phyloP scores from a whole-genome alignment of 2,888 invertebrate genomes.

The Caenorhabditis macrosperma region DNA sequence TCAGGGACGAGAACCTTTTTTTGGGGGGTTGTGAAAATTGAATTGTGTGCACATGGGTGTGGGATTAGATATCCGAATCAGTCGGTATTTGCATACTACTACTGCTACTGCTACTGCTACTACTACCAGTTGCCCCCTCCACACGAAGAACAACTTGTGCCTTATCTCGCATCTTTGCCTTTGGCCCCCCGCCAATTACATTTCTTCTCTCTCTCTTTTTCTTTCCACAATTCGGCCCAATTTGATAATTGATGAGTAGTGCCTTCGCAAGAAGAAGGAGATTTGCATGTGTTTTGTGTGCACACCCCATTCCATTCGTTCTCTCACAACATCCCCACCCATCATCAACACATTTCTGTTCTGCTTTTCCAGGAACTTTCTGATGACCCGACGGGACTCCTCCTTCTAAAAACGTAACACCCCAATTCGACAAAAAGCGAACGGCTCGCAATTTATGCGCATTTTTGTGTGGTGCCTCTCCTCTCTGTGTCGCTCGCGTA shows the following conservation, averaged over 20 bases:
- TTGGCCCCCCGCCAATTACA: conserved; percentile 31
- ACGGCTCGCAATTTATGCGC: conserved; percentile 39
- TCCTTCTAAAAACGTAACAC: conserved; percentile 38
- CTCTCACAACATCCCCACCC: background rate
- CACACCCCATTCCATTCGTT: conserved; percentile 19
- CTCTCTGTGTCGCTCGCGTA: conserved; percentile 13
- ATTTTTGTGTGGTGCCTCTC: conserved; percentile 28
- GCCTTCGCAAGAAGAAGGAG: conserved; percentile 8
- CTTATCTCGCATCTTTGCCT: conserved; percentile 42
- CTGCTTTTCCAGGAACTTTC: conserved; percentile 10
- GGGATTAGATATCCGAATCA: background rate
- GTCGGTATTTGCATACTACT: background rate
- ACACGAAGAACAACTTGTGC: too few relatives aligned
- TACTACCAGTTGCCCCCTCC: background rate
- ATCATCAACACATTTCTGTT: conserved; percentile 35
- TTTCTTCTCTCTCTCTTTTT: background rate
- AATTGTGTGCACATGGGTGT: background rate
- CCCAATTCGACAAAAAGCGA: conserved; percentile 29
- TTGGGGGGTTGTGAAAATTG: background rate
- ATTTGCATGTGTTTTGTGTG: conserved; percentile 40
- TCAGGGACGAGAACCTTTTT: background rate
- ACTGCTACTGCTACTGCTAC: too few relatives aligned
- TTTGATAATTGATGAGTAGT: conserved; percentile 53
- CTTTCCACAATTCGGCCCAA: background rate
- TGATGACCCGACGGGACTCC: background rate